Evolutionary conservation across 2,113 vertebrate species (phyloP).

Genomic region (Stegostoma tigrinum): DNA sequence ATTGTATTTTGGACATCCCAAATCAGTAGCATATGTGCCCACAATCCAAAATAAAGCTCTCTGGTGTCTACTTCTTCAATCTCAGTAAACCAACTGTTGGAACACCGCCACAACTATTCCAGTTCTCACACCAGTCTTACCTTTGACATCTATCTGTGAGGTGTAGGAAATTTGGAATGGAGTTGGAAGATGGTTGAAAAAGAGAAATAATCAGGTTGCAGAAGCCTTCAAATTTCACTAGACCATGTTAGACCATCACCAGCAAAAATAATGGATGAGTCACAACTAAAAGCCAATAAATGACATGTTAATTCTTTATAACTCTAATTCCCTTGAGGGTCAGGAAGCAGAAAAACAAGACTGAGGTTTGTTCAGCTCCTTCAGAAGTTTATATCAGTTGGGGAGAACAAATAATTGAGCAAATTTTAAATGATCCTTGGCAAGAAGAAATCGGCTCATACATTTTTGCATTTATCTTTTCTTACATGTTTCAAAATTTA

Average conservation of each 20-base stretch:
- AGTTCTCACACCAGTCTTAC: not conserved
- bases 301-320: not conserved
- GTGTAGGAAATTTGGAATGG: too few relatives aligned
- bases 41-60: not conserved
- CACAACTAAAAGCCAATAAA: too few relatives aligned
- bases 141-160: not conserved
- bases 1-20: not conserved
- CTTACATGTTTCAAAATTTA: not conserved
- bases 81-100: not conserved
- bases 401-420: not conserved
- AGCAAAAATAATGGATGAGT: too few relatives aligned
- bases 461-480: not conserved
- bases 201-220: too few relatives aligned
- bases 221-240: too few relatives aligned
- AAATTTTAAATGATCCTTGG: not conserved
- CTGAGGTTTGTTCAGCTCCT: not conserved
- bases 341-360: not conserved
- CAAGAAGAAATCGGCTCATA: not conserved
- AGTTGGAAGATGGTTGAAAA: too few relatives aligned
- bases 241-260: too few relatives aligned
- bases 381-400: not conserved
- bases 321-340: not conserved
- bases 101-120: not conserved
- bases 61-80: not conserved
- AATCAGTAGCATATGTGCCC: not conserved